phyloP scores from a whole-genome alignment of 2,888 invertebrate species.

The Eupithecia inturbata region DNA sequence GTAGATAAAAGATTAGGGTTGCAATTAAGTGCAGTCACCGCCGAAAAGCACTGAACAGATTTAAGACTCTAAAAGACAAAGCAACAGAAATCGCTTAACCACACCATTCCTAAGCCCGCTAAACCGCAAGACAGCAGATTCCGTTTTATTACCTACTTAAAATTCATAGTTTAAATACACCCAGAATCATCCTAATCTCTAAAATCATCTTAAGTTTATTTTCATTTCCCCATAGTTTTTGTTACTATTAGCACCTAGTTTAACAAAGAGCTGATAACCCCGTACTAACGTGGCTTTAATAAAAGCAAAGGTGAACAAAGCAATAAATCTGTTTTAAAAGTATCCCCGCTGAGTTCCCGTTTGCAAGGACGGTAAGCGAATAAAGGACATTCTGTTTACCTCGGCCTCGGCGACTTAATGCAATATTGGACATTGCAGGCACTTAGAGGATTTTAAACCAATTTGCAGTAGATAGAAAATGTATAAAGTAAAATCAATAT shows the following conservation, averaged over 20 bases:
- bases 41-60: too few relatives aligned
- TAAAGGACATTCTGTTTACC: slow-evolving; percentile 13
- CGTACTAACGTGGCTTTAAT: background rate
- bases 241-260: background rate
- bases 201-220: background rate
- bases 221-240: background rate
- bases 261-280: background rate
- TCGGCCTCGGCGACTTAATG: slow-evolving; percentile 3
- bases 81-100: too few relatives aligned
- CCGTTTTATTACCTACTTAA: too few relatives aligned
- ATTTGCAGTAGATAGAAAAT: slow-evolving; percentile 10
- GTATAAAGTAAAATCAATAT: background rate
- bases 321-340: background rate
- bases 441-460: background rate
- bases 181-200: background rate
- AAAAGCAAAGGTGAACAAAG: background rate
- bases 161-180: too few relatives aligned
- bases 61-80: too few relatives aligned
- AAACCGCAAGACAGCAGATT: too few relatives aligned
- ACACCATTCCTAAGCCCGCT: too few relatives aligned
- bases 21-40: too few relatives aligned
- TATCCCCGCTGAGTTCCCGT: background rate
- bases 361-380: slow-evolving; percentile 1
- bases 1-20: slow-evolving; percentile 4
- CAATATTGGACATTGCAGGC: slow-evolving; percentile 9